Percentiles rank a stretch among this genome's conserved stretches.
Evolutionary conservation across 2,113 vertebrate genomes (phyloP).

Genomic region (Charina bottae): DNA sequence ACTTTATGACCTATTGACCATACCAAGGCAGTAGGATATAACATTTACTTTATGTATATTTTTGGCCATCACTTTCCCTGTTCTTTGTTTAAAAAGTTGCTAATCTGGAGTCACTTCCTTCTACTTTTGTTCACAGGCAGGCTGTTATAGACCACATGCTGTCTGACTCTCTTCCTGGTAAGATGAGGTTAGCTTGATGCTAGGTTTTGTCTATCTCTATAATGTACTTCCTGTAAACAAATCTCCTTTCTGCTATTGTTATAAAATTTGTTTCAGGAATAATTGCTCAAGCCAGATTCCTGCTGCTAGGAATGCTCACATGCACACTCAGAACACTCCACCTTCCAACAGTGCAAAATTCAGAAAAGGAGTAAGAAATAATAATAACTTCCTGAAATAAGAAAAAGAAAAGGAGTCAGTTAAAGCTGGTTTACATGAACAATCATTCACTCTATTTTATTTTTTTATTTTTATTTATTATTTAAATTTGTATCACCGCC

Average conservation of each 20-base stretch:
- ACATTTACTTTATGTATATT: neutral
- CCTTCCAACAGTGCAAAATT: neutral
- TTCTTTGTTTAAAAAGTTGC: neutral
- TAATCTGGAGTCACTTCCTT: neutral
- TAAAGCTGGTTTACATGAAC: neutral
- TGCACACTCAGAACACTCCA: neutral
- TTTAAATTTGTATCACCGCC: too few species aligned
- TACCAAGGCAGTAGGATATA: neutral
- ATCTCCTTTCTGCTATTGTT: neutral
- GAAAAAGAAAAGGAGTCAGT: neutral
- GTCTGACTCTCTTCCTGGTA: neutral
- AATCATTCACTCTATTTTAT: neutral
- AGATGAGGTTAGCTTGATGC: neutral
- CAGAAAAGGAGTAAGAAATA: neutral
- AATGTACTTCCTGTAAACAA: neutral
- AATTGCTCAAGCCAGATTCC: neutral
- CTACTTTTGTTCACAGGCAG: neutral
- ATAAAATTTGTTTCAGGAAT: neutral
- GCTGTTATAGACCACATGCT: neutral
- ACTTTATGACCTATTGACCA: neutral
- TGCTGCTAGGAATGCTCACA: neutral
- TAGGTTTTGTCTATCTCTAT: neutral
- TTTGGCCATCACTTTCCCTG: neutral
- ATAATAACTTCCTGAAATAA: neutral
- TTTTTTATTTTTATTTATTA: too few species aligned